These are phyloP conservation scores for Bombycilla garrulus DNA, from an alignment of 2,113 vertebrate species.

Conservation along the genomic window DNA sequence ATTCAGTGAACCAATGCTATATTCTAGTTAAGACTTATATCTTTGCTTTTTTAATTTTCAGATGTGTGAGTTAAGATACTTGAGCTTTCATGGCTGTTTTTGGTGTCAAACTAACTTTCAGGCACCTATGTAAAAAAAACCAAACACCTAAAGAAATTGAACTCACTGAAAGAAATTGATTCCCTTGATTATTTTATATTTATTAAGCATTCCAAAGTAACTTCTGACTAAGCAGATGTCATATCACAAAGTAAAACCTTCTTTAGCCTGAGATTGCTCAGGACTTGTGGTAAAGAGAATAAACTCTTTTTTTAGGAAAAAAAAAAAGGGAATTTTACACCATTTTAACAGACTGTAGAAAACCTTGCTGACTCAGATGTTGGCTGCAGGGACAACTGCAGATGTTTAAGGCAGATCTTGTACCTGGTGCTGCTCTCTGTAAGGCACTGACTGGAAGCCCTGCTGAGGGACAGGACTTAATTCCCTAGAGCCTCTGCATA, in stretches of 20 bases:
- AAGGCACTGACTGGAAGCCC: neutral
- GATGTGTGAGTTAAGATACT: neutral
- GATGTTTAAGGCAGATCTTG: conserved; percentile 21
- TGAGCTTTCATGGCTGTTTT: neutral
- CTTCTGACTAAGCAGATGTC: neutral
- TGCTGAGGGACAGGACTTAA: neutral
- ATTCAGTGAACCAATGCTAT: neutral
- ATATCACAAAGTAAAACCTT: neutral
- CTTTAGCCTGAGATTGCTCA: neutral
- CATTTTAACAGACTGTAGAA: neutral
- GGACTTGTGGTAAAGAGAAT: neutral
- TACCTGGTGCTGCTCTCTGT: conserved; percentile 16
- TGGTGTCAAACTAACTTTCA: neutral
- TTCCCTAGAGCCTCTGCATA: neutral
- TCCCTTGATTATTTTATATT: neutral
- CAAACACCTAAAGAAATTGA: neutral
- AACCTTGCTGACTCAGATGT: conserved; percentile 40
- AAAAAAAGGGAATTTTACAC: neutral
- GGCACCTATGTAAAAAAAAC: neutral
- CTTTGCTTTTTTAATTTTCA: neutral
- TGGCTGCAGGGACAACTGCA: conserved; percentile 48
- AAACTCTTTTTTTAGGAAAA: neutral
- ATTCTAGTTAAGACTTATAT: neutral
- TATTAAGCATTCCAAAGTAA: neutral
- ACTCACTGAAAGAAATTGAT: neutral